A percentile compares a stretch with the other conserved stretches of the same genome.
phyloP scores from a whole-genome alignment of 2,797 vertebrate genomes.

The Eurystomus glaucurus region DNA sequence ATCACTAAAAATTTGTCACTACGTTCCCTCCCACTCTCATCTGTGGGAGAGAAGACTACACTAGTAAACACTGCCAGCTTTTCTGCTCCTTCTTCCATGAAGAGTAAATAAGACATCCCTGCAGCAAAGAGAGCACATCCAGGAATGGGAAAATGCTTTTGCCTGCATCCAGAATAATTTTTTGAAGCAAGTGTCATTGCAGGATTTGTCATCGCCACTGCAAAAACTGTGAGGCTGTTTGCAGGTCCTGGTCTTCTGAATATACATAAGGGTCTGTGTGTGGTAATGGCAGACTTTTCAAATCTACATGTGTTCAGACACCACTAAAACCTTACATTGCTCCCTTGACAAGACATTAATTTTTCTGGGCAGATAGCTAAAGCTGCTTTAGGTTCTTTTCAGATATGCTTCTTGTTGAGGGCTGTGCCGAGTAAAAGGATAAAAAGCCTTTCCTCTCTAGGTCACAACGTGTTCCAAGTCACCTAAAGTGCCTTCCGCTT shows the following conservation, averaged over 20 bases:
- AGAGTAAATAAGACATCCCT: neutral
- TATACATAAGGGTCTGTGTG: neutral
- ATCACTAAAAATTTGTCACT: neutral
- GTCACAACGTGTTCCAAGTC: neutral
- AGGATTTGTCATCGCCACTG: neutral
- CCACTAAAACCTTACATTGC: neutral
- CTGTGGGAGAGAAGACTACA: neutral
- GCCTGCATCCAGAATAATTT: neutral
- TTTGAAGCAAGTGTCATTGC: neutral
- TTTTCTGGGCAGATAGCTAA: neutral
- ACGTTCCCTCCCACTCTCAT: neutral
- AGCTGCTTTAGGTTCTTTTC: neutral
- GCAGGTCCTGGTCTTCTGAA: neutral
- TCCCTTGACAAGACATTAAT: neutral
- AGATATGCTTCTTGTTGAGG: neutral
- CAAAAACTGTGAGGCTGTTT: neutral
- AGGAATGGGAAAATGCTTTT: neutral
- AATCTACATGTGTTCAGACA: neutral
- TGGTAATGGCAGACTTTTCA: neutral
- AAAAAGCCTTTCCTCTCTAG: neutral
- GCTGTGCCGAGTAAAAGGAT: neutral
- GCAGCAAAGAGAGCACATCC: neutral
- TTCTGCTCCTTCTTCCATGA: neutral
- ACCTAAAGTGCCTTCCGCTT: neutral
- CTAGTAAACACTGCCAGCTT: neutral